Evolutionary conservation across 1,140 invertebrate genomes (phyloP).

Genomic region (Brachystomella parvula): DNA sequence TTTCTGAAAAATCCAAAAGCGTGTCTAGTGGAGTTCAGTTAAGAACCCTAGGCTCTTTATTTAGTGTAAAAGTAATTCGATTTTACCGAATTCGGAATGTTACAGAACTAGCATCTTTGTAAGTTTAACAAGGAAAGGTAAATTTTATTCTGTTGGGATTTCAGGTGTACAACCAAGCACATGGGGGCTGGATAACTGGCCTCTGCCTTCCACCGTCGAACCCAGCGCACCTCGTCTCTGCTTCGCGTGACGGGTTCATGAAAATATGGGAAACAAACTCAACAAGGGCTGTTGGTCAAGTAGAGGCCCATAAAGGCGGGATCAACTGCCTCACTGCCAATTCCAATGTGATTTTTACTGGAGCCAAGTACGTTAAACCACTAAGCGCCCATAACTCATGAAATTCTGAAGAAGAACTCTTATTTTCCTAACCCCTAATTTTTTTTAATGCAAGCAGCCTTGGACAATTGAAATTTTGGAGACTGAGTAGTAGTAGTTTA

Average conservation of each 20-base stretch:
- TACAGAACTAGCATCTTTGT: background rate
- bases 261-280: constrained; percentile 61
- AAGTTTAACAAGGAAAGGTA: background rate
- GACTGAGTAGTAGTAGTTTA: constrained; percentile 20
- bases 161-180: constrained; percentile 74
- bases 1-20: too few species aligned
- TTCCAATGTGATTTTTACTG: constrained; percentile 65
- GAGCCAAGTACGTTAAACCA: constrained; percentile 55
- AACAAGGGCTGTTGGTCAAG: constrained; percentile 58
- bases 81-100: background rate
- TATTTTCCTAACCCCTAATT: background rate
- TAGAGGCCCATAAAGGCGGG: constrained; percentile 63
- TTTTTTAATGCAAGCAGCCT: constrained; percentile 38
- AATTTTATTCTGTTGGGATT: constrained; percentile 36
- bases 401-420: background rate
- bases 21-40: too few species aligned
- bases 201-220: constrained; percentile 56
- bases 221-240: constrained; percentile 58
- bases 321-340: constrained; percentile 69
- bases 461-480: constrained; percentile 43
- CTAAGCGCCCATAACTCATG: constrained; percentile 14
- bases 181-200: constrained; percentile 82
- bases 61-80: background rate
- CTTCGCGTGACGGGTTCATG: constrained; percentile 66
- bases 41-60: too few species aligned